Percentiles rank a stretch among this genome's conserved stretches.
Conservation (phyloP, 2,113 vertebrate genomes). For the Lethenteron reissneri region DNA sequence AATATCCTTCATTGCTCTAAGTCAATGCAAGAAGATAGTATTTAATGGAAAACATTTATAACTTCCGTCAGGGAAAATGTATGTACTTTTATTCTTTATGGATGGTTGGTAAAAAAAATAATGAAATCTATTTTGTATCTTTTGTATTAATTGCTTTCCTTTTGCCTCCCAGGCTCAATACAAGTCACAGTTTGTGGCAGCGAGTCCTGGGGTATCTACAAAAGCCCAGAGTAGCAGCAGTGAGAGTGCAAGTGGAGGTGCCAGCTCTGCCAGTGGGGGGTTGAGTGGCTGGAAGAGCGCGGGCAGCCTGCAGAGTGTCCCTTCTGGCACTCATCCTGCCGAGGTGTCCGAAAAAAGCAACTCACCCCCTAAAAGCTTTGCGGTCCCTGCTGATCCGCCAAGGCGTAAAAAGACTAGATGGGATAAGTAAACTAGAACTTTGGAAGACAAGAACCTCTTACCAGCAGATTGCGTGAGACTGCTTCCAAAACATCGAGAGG, state of each 20-base stretch:
- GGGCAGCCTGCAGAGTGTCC: slow-evolving; percentile 76
- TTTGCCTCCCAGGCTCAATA: slow-evolving; percentile 49
- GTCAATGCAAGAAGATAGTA: not conserved
- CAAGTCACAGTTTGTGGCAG: slow-evolving; percentile 91
- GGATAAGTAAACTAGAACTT: slow-evolving; percentile 56
- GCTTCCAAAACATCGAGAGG: no score
- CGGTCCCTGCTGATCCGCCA: slow-evolving; percentile 58
- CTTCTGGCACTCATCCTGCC: slow-evolving; percentile 22
- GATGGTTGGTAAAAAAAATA: no score
- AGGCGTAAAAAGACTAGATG: slow-evolving; percentile 87
- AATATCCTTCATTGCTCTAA: not conserved
- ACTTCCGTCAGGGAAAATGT: not conserved
- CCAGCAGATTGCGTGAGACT: no score
- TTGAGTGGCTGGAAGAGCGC: slow-evolving; percentile 85
- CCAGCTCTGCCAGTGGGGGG: slow-evolving; percentile 34
- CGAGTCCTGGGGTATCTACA: slow-evolving; percentile 45
- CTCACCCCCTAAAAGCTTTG: slow-evolving; percentile 46
- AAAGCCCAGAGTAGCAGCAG: no score
- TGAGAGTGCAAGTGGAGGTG: slow-evolving; percentile 29
- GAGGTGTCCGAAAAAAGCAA: slow-evolving; percentile 16
- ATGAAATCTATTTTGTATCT: slow-evolving; percentile 1
- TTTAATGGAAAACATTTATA: not conserved
- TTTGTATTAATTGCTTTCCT: slow-evolving; percentile 5
- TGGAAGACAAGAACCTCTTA: no score
- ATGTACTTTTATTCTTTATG: not conserved